phyloP scores from a whole-genome alignment of 1,140 invertebrate genomes.

The Eurosta solidaginis region DNA sequence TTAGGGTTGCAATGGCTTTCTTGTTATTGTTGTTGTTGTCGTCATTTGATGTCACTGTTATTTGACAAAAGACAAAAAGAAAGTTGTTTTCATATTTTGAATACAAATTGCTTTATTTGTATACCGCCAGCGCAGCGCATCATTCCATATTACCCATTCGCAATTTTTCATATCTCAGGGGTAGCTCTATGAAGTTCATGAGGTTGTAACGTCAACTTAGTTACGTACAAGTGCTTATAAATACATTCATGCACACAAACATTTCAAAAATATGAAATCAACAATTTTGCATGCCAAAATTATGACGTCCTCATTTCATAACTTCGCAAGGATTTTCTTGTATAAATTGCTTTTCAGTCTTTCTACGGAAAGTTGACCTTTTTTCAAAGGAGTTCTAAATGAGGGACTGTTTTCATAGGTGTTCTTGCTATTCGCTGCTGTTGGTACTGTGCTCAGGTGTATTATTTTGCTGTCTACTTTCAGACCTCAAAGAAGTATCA shows the following conservation, averaged over 20 bases:
- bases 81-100: conserved; percentile 56
- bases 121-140: background rate
- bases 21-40: background rate
- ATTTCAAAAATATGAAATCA: conserved; percentile 29
- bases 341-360: background rate
- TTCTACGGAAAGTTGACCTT: background rate
- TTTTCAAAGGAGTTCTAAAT: background rate
- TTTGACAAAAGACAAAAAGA: conserved; percentile 33
- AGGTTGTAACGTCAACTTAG: background rate
- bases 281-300: conserved; percentile 34
- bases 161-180: background rate
- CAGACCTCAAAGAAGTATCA: too few species aligned
- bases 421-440: too few species aligned
- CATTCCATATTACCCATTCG: background rate
- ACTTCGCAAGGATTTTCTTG: too few species aligned
- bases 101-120: conserved; percentile 60
- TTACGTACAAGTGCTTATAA: background rate
- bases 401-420: background rate
- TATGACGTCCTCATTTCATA: background rate
- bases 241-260: background rate
- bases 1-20: background rate
- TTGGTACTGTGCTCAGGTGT: too few species aligned
- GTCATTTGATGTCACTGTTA: background rate
- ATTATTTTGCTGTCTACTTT: too few species aligned
- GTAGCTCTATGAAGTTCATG: background rate